Base-by-base conservation (phyloP, 2,888 invertebrate genomes). In the Amphimallon solstitiale region DNA sequence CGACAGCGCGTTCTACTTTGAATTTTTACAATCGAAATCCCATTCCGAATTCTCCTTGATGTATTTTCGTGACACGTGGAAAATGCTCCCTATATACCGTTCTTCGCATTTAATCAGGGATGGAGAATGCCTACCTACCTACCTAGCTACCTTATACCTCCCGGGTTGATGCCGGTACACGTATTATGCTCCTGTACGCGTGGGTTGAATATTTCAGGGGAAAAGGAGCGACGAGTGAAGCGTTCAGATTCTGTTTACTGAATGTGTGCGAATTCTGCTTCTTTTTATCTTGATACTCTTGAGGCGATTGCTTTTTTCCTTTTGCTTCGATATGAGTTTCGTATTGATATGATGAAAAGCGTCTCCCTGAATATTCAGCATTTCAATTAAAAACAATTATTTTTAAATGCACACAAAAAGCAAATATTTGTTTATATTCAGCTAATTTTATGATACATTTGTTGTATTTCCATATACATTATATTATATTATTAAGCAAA, bases 11-110 rank as follows among this genome's bases (percentile, higher is more conserved):
- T 59, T 59, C 45, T 43, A 34, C 45, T 43, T 45, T 59, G 56
- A 59, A 59, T 45, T 59, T 59, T 59, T 59, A 59, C 56, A 59
- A 59, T 59, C 43, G 56, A 59, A 59, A 59, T 59, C 56, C 45
- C 34, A 59, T 59, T 59, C 43, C 56, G 43, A 59, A 59, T 59
- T 59, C 34, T 23, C 43, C 38, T 23, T 29, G 34, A 43, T 34
- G 43, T 59, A 59, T 59, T 59, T 59, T 59, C 45, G 43, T 59
- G 56, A 59, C 56, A 59, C 56, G 56, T 59, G 56, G 43, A 59
- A 21, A 59, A 59, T 34, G 23, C 45, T 34, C 17, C 43, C 56
- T 23, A 29, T n/a, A n/a, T 29, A 29, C 56, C 56, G 56, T 45
- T 45, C 43, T 34, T 19, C 10, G 45, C 56, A 59, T 59, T 59